Percentiles rank a stretch among this genome's conserved stretches.
phyloP scores from a whole-genome alignment of 1,140 invertebrate species.

The Muscidifurax raptorellus region DNA sequence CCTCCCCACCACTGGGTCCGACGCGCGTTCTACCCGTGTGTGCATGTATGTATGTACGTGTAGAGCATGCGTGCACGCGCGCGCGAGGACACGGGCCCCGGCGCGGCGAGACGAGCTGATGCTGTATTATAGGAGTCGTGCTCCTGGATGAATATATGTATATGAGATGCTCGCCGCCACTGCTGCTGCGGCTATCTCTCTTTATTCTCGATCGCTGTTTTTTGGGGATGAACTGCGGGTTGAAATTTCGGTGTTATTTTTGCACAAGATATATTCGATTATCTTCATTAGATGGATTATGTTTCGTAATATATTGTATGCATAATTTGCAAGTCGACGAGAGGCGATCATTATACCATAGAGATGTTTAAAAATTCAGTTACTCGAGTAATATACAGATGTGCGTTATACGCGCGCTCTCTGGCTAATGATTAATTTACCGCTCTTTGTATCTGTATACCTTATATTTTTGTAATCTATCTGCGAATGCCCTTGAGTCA shows the following conservation, averaged over 20 bases:
- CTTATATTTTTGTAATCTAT: conserved; percentile 44
- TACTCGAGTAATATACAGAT: neutral
- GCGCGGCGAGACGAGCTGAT: neutral
- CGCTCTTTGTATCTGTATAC: conserved; percentile 29
- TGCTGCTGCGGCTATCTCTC: conserved; percentile 22
- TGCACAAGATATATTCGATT: too few relatives aligned
- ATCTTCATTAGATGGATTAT: too few relatives aligned
- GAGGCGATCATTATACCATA: too few relatives aligned
- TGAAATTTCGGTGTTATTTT: neutral
- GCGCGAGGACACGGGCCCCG: neutral
- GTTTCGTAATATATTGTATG: neutral
- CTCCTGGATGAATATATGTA: conserved; percentile 35
- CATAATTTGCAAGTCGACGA: too few relatives aligned
- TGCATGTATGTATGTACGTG: neutral
- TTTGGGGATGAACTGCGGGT: neutral
- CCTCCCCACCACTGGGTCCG: conserved; percentile 34
- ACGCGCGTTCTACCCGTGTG: neutral
- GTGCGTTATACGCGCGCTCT: neutral
- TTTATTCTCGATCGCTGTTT: conserved; percentile 17
- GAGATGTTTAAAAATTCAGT: neutral
- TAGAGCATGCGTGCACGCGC: neutral
- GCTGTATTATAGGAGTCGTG: neutral
- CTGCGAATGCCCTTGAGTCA: neutral
- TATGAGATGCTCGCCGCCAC: neutral
- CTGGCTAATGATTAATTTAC: conserved; percentile 27